Percentiles rank a stretch among this genome's conserved stretches.
Evolutionary conservation across 2,113 vertebrate species (phyloP).

Genomic region (Melanostigma gelatinosum): DNA sequence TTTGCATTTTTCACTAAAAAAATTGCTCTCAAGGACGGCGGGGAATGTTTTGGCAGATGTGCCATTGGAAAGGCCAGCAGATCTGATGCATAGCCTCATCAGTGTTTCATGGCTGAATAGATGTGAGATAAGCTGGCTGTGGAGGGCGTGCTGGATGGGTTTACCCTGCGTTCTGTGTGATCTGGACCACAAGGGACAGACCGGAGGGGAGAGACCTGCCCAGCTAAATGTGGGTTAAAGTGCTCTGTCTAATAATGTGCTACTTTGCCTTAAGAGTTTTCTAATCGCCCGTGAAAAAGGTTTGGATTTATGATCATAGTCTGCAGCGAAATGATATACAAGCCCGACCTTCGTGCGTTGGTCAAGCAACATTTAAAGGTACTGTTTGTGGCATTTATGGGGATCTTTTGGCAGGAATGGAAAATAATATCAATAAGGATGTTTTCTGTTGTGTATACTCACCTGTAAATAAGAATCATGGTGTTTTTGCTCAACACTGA

Average conservation of each 20-base stretch:
- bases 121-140: slow-evolving; percentile 54
- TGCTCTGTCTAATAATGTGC: slow-evolving; percentile 26
- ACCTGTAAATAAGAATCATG: no score
- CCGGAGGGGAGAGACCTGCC: neutral
- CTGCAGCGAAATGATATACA: slow-evolving; percentile 14
- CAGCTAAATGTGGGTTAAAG: slow-evolving; percentile 21
- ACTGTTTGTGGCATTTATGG: no score
- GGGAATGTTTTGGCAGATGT: slow-evolving; percentile 42
- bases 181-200: slow-evolving; percentile 37
- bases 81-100: slow-evolving; percentile 46
- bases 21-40: slow-evolving; percentile 8
- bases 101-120: slow-evolving; percentile 40
- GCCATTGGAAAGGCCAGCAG: slow-evolving; percentile 24
- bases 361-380: neutral
- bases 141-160: slow-evolving; percentile 19
- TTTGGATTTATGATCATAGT: slow-evolving; percentile 10
- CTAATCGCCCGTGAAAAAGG: neutral
- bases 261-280: slow-evolving; percentile 5
- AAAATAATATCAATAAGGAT: neutral
- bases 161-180: slow-evolving; percentile 37
- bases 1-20: slow-evolving; percentile 23
- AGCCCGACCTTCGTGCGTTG: neutral
- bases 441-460: neutral
- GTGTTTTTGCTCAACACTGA: neutral
- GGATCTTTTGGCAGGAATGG: neutral